Conservation (phyloP, 2,888 invertebrate species). For the Sceliomorpha sp. region DNA sequence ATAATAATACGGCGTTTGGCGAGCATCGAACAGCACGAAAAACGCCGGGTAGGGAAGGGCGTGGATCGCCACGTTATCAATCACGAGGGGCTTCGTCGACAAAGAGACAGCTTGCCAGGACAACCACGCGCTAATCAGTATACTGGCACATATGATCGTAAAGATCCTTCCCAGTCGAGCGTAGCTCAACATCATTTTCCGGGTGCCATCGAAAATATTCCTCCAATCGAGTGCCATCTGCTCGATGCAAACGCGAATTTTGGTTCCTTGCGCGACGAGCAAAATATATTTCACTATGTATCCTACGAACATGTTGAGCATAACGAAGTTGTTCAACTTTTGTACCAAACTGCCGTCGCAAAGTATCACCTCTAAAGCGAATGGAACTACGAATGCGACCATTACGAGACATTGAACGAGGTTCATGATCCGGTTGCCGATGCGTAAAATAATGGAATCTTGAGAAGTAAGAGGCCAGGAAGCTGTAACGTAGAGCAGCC, state of each 20-base stretch:
- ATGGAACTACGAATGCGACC: too few species aligned
- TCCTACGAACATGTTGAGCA: too few species aligned
- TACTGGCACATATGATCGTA: neutral
- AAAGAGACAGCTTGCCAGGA: conserved; percentile 9
- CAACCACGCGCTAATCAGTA: neutral
- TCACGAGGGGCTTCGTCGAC: neutral
- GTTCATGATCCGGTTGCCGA: too few species aligned
- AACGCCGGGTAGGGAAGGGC: conserved; percentile 28
- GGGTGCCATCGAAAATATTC: conserved; percentile 7
- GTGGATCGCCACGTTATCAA: conserved; percentile 16
- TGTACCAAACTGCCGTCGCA: too few species aligned
- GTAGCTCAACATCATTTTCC: conserved; percentile 15
- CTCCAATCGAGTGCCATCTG: conserved; percentile 21
- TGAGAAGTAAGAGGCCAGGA: too few species aligned
- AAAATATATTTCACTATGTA: too few species aligned
- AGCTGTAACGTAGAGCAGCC: too few species aligned
- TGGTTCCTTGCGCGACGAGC: neutral
- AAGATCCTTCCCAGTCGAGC: conserved; percentile 6
- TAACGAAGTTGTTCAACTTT: too few species aligned
- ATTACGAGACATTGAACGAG: too few species aligned
- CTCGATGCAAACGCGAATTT: conserved; percentile 9
- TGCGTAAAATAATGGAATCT: too few species aligned
- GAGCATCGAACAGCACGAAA: conserved; percentile 16
- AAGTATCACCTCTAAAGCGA: too few species aligned
- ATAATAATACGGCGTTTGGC: conserved; percentile 8